phyloP scores from a whole-genome alignment of 1,140 invertebrate species.

The Rhopalosiphum padi region DNA sequence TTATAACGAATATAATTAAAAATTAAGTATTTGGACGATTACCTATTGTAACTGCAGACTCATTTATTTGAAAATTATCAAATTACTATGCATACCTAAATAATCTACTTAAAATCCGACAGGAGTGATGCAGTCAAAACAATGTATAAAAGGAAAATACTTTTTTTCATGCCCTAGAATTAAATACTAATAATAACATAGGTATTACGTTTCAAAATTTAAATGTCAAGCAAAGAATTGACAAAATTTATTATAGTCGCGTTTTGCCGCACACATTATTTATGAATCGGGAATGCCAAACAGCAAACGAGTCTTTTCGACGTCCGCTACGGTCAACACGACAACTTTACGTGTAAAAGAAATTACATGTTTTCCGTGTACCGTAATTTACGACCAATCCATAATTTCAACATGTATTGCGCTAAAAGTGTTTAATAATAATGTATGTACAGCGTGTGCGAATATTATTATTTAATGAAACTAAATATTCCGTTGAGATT shows the following conservation, averaged over 20 bases:
- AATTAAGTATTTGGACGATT: neutral
- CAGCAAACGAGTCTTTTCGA: neutral
- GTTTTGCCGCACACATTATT: slow-evolving; percentile 2
- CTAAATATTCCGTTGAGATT: neutral
- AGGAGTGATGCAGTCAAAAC: no score
- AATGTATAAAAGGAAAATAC: neutral
- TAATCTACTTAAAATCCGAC: neutral
- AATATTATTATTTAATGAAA: slow-evolving; percentile 21
- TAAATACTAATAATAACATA: neutral
- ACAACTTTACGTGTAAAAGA: slow-evolving; percentile 24
- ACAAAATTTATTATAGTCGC: slow-evolving; percentile 19
- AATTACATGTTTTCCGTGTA: neutral
- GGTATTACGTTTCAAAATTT: neutral
- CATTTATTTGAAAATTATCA: neutral
- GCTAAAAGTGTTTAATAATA: neutral
- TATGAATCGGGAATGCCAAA: neutral
- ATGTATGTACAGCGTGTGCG: neutral
- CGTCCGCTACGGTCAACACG: neutral
- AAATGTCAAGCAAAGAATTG: neutral
- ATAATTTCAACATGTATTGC: neutral
- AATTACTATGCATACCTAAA: neutral
- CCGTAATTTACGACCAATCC: slow-evolving; percentile 25
- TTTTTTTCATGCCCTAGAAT: neutral
- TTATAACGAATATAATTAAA: no score
- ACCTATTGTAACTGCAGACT: neutral